Evolutionary conservation across 2,888 invertebrate genomes (phyloP), one percentile per base, ranked within the genome.

Genomic region (Xanthorhoe designata): DNA sequence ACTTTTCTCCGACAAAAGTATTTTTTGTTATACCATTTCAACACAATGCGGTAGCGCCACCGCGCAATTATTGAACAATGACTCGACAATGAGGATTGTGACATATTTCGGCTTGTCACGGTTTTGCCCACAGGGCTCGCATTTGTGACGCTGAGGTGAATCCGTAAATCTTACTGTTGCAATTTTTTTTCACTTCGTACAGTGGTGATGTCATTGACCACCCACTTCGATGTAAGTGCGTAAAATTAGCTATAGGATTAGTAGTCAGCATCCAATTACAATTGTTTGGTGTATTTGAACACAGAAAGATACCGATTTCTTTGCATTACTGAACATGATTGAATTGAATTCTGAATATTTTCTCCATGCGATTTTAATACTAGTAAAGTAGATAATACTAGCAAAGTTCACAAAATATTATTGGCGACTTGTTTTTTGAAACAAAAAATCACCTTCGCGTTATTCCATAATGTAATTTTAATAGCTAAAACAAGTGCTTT

Each of bases 31-130:
- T 81, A 81, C 81, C 76, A 81, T 82, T 84, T 78, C 69, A 74
- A 71, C 72, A 88, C 85, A 86, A 88, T 84, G 85, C 76, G 75
- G 88, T 89, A 93, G 92, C 92, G 92, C 92, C 92, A 92, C 87
- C 85, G 80, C 74, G 83, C 82, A 83, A 86, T 86, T 76, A 77
- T 71, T 59, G 57, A 62, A 73, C 70, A 73, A 73, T 73, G 69
- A 68, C 66, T 68, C 61, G 84, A 87, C 88, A 89, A 71, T 68
- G 70, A 18, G 66, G 52, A 80, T 87, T 88, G 90, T 91, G 89
- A 89, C 91, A 91, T 86, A 81, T 82, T 82, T 71, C 18, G 79
- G 84, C 82, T 82, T 86, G 85, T 84, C 81, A 83, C 81, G 78
- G 80, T 80, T 72, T 76, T 62, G 85, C 68, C 85, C 86, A 83